Evolutionary conservation across 2,888 invertebrate species (phyloP).

Genomic region (Erebia aethiops): DNA sequence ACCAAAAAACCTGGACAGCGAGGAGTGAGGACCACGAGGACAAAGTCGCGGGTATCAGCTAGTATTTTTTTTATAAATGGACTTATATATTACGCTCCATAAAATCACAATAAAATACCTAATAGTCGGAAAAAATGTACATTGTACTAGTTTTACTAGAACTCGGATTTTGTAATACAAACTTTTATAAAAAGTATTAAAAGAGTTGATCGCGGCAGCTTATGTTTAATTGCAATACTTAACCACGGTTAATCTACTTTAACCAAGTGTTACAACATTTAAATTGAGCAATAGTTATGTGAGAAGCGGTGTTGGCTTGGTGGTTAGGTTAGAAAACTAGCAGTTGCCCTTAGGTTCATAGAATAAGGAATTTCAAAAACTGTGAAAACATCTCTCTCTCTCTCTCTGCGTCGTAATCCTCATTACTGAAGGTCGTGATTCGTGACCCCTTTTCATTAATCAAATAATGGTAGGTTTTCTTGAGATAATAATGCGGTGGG

Average conservation of each 20-base stretch:
- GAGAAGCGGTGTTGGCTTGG: neutral
- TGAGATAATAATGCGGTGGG: too few species aligned
- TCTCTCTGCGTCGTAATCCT: too few species aligned
- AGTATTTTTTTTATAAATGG: too few species aligned
- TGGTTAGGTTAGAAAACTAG: neutral
- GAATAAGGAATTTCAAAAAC: too few species aligned
- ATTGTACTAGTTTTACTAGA: slow-evolving; percentile 8
- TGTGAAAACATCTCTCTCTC: too few species aligned
- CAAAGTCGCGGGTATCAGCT: too few species aligned
- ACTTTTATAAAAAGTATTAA: neutral
- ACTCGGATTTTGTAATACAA: neutral
- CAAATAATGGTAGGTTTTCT: too few species aligned
- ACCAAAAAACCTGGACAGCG: too few species aligned
- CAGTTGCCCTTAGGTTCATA: too few species aligned
- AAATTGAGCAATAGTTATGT: slow-evolving; percentile 3
- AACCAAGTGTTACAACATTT: neutral
- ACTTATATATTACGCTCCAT: neutral
- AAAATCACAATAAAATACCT: neutral
- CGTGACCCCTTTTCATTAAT: too few species aligned
- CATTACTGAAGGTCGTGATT: too few species aligned
- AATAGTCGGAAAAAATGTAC: neutral
- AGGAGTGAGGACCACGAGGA: too few species aligned
- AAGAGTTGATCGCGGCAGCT: neutral
- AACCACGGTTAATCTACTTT: neutral
- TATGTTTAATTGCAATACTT: slow-evolving; percentile 5